Percentiles rank a stretch among this genome's conserved stretches.
phyloP scores from a whole-genome alignment of 2,797 vertebrate species.

The Valencia hispanica region DNA sequence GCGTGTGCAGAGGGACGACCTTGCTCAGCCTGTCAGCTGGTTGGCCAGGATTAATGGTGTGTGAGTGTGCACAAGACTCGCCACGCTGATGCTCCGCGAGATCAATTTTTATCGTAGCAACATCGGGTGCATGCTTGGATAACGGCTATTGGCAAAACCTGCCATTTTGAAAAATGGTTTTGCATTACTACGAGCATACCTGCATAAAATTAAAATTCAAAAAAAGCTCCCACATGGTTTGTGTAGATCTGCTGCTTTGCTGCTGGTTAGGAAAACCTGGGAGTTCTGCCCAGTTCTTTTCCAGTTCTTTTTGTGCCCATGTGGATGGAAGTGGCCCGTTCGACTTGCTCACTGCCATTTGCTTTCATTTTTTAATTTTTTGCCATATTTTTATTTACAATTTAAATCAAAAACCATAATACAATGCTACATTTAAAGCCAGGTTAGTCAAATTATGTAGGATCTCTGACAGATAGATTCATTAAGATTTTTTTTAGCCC shows the following conservation, averaged over 20 bases:
- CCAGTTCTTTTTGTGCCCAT: conserved; percentile 47
- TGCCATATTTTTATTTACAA: not conserved
- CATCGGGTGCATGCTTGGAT: conserved; percentile 18
- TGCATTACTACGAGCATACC: conserved; percentile 11
- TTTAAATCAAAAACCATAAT: not conserved
- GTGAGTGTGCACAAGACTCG: conserved; percentile 46
- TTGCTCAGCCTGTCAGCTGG: conserved; percentile 43
- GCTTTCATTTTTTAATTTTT: not conserved
- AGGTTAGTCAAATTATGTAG: no score
- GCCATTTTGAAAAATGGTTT: conserved; percentile 47
- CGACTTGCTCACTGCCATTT: conserved; percentile 8
- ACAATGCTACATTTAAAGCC: not conserved
- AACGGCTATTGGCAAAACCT: conserved; percentile 21
- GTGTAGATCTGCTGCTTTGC: conserved; percentile 1
- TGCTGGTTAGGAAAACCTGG: conserved; percentile 35
- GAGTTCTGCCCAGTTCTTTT: conserved; percentile 58
- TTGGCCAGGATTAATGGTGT: conserved; percentile 71
- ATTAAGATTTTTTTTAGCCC: no score
- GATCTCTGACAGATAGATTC: no score
- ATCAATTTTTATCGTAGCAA: conserved; percentile 67
- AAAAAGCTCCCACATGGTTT: not conserved
- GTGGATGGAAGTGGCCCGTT: conserved; percentile 3
- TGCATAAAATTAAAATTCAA: conserved; percentile 1
- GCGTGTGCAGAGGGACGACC: conserved; percentile 19
- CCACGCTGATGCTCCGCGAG: conserved; percentile 48